phyloP scores from a whole-genome alignment of 2,113 vertebrate species.

The Tetrao urogallus region DNA sequence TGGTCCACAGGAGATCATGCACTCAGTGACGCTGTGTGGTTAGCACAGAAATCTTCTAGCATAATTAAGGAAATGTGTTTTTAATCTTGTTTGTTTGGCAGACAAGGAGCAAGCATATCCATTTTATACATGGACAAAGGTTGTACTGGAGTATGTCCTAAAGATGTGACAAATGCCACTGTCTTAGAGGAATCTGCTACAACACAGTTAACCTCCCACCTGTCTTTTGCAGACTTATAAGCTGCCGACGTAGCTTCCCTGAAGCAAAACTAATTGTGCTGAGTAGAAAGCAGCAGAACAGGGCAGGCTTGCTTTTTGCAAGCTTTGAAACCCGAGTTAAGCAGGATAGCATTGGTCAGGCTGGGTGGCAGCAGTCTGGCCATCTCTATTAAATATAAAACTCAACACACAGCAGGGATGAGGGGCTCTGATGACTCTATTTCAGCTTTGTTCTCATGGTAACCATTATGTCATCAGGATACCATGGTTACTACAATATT shows the following conservation, averaged over 20 bases:
- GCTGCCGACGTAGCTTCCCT: neutral
- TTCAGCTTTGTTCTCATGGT: constrained; percentile 77
- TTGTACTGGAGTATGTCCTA: neutral
- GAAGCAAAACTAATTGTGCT: constrained; percentile 6
- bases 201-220: neutral
- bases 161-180: neutral
- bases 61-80: neutral
- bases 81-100: neutral
- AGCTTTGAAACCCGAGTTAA: constrained; percentile 1
- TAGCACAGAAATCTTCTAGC: neutral
- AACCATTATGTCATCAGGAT: constrained; percentile 74
- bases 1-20: neutral
- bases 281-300: neutral
- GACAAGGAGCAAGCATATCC: neutral
- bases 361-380: constrained; percentile 37
- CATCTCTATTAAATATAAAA: constrained; percentile 52
- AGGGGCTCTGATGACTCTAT: constrained; percentile 67
- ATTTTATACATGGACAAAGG: neutral
- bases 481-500: constrained; percentile 75
- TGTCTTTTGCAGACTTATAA: neutral
- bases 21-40: neutral
- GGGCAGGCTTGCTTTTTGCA: neutral
- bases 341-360: neutral
- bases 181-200: neutral
- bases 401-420: constrained; percentile 26